Evolutionary conservation across 2,888 invertebrate genomes (phyloP).

Genomic region (Pharmacophagus antenor): DNA sequence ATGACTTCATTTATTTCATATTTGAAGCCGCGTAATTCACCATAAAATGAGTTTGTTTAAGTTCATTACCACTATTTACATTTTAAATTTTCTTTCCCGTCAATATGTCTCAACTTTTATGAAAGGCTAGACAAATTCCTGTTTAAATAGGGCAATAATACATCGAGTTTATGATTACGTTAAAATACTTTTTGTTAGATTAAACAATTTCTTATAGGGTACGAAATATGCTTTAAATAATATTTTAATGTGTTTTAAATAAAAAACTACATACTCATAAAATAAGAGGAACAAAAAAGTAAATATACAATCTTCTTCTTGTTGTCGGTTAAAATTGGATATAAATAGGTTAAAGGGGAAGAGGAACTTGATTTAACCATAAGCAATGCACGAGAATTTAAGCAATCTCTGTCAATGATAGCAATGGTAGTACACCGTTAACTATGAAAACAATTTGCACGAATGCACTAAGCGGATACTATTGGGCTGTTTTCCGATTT

Average conservation of each 20-base stretch:
- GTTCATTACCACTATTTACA: conserved; percentile 39
- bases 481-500: conserved; percentile 23
- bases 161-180: neutral
- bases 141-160: neutral
- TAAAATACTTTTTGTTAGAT: neutral
- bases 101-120: conserved; percentile 3
- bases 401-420: conserved; percentile 66
- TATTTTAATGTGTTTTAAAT: neutral
- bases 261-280: neutral
- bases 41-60: conserved; percentile 39
- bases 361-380: neutral
- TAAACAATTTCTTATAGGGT: neutral
- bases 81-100: conserved; percentile 33
- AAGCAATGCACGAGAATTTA: conserved; percentile 53
- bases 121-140: conserved; percentile 2
- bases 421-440: conserved; percentile 71
- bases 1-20: conserved; percentile 50
- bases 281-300: neutral
- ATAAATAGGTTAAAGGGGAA: neutral
- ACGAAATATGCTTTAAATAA: no score
- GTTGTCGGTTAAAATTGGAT: neutral
- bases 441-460: conserved; percentile 61
- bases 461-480: conserved; percentile 44
- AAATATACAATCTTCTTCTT: neutral
- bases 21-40: conserved; percentile 37